Conservation (phyloP, 2,888 invertebrate genomes). For the Caenorhabditis sinica region DNA sequence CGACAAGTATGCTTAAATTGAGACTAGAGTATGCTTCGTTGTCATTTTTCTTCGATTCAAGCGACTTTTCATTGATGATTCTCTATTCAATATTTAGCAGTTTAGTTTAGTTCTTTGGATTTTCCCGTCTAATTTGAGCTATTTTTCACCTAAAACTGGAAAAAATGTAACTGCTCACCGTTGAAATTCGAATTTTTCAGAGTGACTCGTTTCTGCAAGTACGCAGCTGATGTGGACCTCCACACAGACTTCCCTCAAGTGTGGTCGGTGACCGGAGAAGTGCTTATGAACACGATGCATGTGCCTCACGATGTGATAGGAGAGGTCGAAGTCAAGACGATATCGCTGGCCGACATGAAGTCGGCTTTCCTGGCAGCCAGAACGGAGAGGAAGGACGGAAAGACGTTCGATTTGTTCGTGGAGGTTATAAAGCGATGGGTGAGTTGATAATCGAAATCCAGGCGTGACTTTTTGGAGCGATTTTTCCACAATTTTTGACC, state of each 20-base stretch:
- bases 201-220: conserved; percentile 47
- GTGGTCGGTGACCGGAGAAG: conserved; percentile 48
- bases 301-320: conserved; percentile 26
- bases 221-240: conserved; percentile 46
- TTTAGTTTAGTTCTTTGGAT: too few relatives aligned
- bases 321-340: conserved; percentile 4
- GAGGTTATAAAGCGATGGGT: conserved; percentile 48
- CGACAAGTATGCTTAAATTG: too few relatives aligned
- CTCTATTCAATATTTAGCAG: too few relatives aligned
- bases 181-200: too few relatives aligned
- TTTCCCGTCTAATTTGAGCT: too few relatives aligned
- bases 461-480: too few relatives aligned
- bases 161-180: too few relatives aligned
- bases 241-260: conserved; percentile 57
- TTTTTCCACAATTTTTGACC: too few relatives aligned
- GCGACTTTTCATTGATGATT: too few relatives aligned
- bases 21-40: too few relatives aligned
- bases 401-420: conserved; percentile 39
- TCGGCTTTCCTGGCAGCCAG: conserved; percentile 37
- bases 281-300: conserved; percentile 48
- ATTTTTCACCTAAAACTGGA: too few relatives aligned
- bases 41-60: too few relatives aligned
- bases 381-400: not conserved
- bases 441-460: not conserved
- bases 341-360: conserved; percentile 29